Conservation (phyloP, 2,797 vertebrate genomes). For the Paedocypris micromegethes region DNA sequence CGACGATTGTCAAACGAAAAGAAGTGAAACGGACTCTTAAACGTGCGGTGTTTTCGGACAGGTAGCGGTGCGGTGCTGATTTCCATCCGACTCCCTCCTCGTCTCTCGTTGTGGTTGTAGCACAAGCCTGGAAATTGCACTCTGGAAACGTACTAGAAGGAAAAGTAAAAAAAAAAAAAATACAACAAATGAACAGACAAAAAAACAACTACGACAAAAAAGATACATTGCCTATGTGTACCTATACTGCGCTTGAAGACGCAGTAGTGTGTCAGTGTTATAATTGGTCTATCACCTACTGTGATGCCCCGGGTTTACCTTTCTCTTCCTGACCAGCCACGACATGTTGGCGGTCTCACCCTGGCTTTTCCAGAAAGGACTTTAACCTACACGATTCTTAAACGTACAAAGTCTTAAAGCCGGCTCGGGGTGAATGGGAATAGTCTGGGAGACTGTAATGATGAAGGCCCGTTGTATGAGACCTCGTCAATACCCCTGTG, state of each 20-base stretch:
- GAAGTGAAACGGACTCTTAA: constrained; percentile 65
- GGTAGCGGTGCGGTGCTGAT: constrained; percentile 94
- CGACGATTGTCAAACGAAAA: constrained; percentile 51
- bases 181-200: constrained; percentile 36
- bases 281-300: constrained; percentile 80
- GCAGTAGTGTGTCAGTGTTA: constrained; percentile 80
- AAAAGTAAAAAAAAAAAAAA: constrained; percentile 60
- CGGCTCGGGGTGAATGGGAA: constrained; percentile 27
- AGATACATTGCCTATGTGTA: constrained; percentile 87
- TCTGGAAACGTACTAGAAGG: constrained; percentile 85
- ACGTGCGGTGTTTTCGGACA: constrained; percentile 92
- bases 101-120: constrained; percentile 91
- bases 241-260: constrained; percentile 76
- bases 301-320: constrained; percentile 75
- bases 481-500: constrained; percentile 76
- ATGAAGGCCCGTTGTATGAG: constrained; percentile 42
- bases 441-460: constrained; percentile 39
- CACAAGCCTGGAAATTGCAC: constrained; percentile 96
- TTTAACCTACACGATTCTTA: constrained; percentile 88
- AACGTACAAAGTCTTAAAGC: constrained; percentile 70
- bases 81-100: constrained; percentile 78
- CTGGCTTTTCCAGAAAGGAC: constrained; percentile 82
- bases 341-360: constrained; percentile 82
- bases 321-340: constrained; percentile 83
- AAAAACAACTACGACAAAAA: constrained; percentile 51